Base-by-base conservation (phyloP, 2,797 vertebrate genomes). In the Epinephelus awoara region DNA sequence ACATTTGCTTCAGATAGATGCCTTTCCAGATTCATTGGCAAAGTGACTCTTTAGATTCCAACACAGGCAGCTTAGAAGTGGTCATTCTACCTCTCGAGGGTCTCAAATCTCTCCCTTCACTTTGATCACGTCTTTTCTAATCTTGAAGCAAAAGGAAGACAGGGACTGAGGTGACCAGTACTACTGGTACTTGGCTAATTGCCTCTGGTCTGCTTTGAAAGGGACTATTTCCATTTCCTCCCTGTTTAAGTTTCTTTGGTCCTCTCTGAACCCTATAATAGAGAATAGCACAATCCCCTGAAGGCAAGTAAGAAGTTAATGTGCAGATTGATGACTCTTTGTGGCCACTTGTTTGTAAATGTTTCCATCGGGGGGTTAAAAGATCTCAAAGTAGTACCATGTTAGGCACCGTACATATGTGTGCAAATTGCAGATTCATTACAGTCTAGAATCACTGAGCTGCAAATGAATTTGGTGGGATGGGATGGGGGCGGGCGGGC, bases 311-410 rank as follows among this genome's bases (percentile, higher is more conserved):
- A 89, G 89, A 89, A 85, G 89, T 89, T 94, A 93, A 93, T 88
- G 83, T 85, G 84, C 88, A 91, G 93, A 93, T 92, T 92, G 90
- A 94, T 92, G 90, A 90, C 89, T 94, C 91, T 93, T 92, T 87
- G 86, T 85, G 91, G 92, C 91, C 92, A 90, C 88, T 95, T 94
- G 93, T 95, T 95, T 95, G 91, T 94, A 95, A 96, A 95, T 93
- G 94, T 90, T 95, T 95, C 94, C 92, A 95, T 94, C 92, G 34
- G 3, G 86, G 91, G 90, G 87, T 91, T 89, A 91, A 91, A 91
- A 83, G 88, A 86, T 84, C 86, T 87, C 74, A 90, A 89, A 93
- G 88, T 87, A 90, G 89, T 88, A 90, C 90, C 86, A 89, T 83
- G 92, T 94, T 87, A 85, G 90, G 87, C 81, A 74, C 85, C 25